Evolutionary conservation across 2,888 invertebrate genomes (phyloP), one percentile per base, ranked within the genome.

Genomic region (Leptothorax acervorum): DNA sequence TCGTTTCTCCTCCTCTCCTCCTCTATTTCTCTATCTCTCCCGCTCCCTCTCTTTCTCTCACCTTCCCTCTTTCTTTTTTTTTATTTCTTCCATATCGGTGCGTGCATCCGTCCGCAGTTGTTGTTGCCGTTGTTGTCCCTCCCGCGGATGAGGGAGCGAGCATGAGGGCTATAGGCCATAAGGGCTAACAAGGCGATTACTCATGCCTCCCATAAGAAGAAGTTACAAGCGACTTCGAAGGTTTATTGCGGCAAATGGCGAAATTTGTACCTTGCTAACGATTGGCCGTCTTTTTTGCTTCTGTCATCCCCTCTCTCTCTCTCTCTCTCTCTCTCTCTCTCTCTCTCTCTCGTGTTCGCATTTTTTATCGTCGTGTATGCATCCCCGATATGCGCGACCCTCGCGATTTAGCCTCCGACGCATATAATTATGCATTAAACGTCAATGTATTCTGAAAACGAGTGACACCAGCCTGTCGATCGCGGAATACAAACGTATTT

Each of bases 121-220:
- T 48, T 83, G 86, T 70, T 76, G 83, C 83, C 74, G 88, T 73
- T 84, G 84, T 87, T 87, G 86, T 85, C 88, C 86, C 88, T 86
- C 87, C 83, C 84, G 88, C 81, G 87, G 87, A 90, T 86, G 87
- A 87, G 90, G 85, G 88, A 88, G 92, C 88, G 90, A 90, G 92
- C 92, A 93, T 90, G 92, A 93, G 88, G 88, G 90, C 91, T 92
- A 94, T 92, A 92, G 92, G 93, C 94, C 94, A 93, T 93, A 94
- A 93, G 94, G 93, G 94, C 94, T 94, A 94, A 94, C 94, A 94
- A 94, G 94, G 92, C 93, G 94, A 95, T 94, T 94, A 94, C 94
- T 94, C 94, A 94, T 94, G 93, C 93, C 93, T 93, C 89, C 93
- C 93, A 94, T 93, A 94, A 94, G 93, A 93, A 94, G 93, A 94